Conservation (phyloP, 1,140 invertebrate species). For the Ostrea denselamellosa region DNA sequence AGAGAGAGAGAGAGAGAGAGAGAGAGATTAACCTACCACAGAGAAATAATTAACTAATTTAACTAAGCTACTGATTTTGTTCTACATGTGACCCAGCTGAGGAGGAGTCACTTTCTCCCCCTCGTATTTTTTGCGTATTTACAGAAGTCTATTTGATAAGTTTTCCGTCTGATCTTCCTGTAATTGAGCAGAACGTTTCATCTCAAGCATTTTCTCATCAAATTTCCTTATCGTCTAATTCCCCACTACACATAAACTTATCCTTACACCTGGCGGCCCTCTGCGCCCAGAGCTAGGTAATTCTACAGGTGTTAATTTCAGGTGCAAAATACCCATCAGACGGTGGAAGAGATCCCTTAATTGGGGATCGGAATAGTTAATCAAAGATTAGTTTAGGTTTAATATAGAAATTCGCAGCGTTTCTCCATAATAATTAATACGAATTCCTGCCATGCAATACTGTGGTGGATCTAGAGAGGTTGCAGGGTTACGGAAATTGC, state of each 20-base stretch:
- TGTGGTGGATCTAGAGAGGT: too few relatives aligned
- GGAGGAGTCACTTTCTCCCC: too few relatives aligned
- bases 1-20: neutral
- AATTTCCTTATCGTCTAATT: neutral
- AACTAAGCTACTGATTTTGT: neutral
- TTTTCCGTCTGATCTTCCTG: neutral
- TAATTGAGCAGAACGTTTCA: neutral
- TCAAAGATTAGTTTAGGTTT: too few relatives aligned
- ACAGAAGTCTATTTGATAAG: too few relatives aligned
- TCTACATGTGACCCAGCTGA: too few relatives aligned
- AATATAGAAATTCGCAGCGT: too few relatives aligned
- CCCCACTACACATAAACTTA: neutral
- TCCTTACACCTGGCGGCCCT: neutral
- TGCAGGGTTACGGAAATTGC: too few relatives aligned
- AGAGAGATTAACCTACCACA: neutral
- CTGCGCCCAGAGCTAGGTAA: neutral
- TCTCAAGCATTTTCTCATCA: neutral
- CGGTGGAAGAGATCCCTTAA: neutral
- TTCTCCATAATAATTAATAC: too few relatives aligned
- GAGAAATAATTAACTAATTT: neutral
- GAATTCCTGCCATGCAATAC: too few relatives aligned
- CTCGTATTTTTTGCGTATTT: too few relatives aligned
- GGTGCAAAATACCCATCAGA: neutral
- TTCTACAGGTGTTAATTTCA: neutral
- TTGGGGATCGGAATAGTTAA: too few relatives aligned